phyloP scores from a whole-genome alignment of 2,888 invertebrate species.

The Lithodes maja region DNA sequence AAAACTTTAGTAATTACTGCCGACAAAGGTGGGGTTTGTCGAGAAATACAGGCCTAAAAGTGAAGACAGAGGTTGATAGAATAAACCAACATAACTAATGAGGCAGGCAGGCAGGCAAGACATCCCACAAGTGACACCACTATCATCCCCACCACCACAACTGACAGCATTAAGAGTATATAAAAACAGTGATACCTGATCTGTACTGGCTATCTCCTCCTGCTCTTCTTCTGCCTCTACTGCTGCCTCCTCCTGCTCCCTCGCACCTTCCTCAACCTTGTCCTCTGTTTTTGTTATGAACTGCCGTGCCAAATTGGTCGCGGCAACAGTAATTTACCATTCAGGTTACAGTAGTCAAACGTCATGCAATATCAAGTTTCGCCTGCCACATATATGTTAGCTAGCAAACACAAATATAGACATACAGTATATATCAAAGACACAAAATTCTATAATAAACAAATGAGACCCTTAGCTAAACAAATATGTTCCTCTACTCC shows the following conservation, averaged over 20 bases:
- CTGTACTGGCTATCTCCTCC: conserved; percentile 37
- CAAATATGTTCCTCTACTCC: too few relatives aligned
- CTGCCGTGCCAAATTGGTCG: conserved; percentile 36
- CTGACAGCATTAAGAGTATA: conserved; percentile 18
- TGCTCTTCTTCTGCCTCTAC: conserved; percentile 31
- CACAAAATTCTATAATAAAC: too few relatives aligned
- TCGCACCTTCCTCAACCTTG: conserved; percentile 29
- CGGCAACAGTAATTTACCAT: conserved; percentile 22
- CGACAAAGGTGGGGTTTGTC: too few relatives aligned
- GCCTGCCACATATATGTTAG: too few relatives aligned
- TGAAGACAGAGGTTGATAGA: background rate
- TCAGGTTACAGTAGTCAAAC: too few relatives aligned
- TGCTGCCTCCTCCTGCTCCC: conserved; percentile 28
- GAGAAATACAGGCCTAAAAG: background rate
- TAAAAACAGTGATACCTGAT: conserved; percentile 42
- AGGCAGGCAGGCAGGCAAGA: conserved; percentile 30
- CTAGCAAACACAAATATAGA: too few relatives aligned
- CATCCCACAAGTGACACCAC: conserved; percentile 18
- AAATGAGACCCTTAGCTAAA: too few relatives aligned
- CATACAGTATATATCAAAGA: too few relatives aligned
- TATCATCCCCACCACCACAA: conserved; percentile 13
- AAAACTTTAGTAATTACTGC: too few relatives aligned
- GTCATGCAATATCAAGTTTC: too few relatives aligned
- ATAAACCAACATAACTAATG: background rate
- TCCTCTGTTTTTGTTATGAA: conserved; percentile 48